Evolutionary conservation across 2,113 vertebrate species (phyloP).

Genomic region (Protobothrops flavoviridis): DNA sequence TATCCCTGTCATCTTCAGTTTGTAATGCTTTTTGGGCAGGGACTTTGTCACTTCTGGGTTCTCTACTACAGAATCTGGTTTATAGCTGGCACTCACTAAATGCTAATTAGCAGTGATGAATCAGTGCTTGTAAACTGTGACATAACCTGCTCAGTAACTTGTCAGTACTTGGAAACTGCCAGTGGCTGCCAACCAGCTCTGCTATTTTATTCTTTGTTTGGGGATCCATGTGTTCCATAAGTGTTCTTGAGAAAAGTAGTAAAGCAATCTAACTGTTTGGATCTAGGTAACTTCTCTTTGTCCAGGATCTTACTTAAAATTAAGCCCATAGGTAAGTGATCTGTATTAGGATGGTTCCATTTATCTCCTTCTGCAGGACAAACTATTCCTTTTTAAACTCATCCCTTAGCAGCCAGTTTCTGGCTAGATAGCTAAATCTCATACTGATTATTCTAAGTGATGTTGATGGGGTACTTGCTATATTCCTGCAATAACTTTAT

Average conservation of each 20-base stretch:
- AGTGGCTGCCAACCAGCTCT: not conserved
- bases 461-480: not conserved
- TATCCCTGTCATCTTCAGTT: not conserved
- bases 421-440: not conserved
- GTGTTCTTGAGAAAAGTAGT: not conserved
- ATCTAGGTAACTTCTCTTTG: not conserved
- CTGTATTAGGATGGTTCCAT: not conserved
- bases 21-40: not conserved
- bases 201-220: constrained; percentile 4
- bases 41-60: not conserved
- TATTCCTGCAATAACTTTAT: not conserved
- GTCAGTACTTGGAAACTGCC: not conserved
- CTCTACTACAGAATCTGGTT: not conserved
- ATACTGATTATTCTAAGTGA: not conserved
- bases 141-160: not conserved
- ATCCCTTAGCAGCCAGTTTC: not conserved
- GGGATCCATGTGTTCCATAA: not conserved
- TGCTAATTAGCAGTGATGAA: constrained; percentile 7
- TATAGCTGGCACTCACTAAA: not conserved
- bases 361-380: not conserved
- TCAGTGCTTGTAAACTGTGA: not conserved
- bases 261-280: not conserved
- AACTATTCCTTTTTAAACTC: not conserved
- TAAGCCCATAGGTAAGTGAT: not conserved
- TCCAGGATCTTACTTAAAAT: not conserved